Evolutionary conservation across 2,888 invertebrate genomes (phyloP), one percentile per base, ranked within the genome.

Genomic region (Heteropelma amictum): DNA sequence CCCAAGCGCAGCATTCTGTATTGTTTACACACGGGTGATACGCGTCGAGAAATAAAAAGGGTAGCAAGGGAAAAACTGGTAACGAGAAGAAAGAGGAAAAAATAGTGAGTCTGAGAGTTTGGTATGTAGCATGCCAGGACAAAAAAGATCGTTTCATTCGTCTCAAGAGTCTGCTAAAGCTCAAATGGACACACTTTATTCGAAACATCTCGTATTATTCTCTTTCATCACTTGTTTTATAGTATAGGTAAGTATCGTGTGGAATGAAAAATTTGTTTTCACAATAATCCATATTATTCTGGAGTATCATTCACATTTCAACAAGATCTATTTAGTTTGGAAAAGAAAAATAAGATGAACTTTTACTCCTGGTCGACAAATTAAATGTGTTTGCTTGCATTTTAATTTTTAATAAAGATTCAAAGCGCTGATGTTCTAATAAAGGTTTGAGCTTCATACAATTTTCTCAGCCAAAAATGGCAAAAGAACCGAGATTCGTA

Each of bases 161-260:
- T 77, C 77, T 72, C 77, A 64, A 61, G 77, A 69, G 74, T 60
- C 54, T 54, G 72, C 77, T 72, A 40, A 61, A 64, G 49, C 64
- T 69, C 54, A 72, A 77, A 74, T 77, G 77, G 77, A 77, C 74
- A 72, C 73, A 64, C 65, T 77, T 77, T 77, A 69, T 74, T 64
- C 69, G 68, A 71, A 77, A 74, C 65, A 75, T 77, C 72, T 35
- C 58, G 64, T 74, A 75, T 77, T 77, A 74, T 77, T 77, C 71
- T 77, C 56, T 40, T 56, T 53, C 63, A 42, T 63, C n/a, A 21
- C 53, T 17, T 2, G 45, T 42, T 47, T 49, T 30, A 42, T 54
- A 42, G 42, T 26, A 23, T 33, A 12, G n/a, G n/a, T n/a, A n/a
- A n/a, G n/a, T n/a, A 10, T 40, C 40, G 6, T 40, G 6, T 26